Conservation (phyloP, 2,797 vertebrate genomes). For the Diplodus puntazzo region DNA sequence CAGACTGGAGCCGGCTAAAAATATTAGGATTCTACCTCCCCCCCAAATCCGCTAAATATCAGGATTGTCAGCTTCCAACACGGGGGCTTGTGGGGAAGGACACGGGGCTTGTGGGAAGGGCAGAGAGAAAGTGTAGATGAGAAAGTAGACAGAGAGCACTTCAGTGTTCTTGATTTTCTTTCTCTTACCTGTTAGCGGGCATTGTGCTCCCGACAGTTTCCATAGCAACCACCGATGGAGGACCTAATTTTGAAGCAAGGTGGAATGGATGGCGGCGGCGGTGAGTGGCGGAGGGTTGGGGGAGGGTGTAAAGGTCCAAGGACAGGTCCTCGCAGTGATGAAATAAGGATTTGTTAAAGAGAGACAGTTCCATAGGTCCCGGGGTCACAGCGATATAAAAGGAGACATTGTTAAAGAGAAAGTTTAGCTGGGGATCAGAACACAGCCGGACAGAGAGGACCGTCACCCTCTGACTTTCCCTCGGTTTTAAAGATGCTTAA, state of each 20-base stretch:
- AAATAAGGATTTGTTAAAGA: conserved; percentile 79
- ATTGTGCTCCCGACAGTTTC: conserved; percentile 81
- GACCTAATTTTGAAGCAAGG: conserved; percentile 61
- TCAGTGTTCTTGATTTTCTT: conserved; percentile 69
- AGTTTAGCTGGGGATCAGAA: conserved; percentile 51
- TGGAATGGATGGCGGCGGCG: conserved; percentile 34
- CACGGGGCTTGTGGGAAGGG: conserved; percentile 60
- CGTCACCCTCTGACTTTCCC: conserved; percentile 3
- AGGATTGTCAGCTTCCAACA: conserved; percentile 73
- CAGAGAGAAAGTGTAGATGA: conserved; percentile 61
- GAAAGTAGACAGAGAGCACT: conserved; percentile 64
- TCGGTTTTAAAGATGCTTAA: conserved; percentile 7
- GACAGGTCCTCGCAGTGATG: conserved; percentile 69
- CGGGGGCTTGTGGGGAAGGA: conserved; percentile 59
- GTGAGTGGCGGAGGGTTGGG: conserved; percentile 32
- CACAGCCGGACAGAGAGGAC: not conserved
- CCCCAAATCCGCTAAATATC: conserved; percentile 74
- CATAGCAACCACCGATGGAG: conserved; percentile 83
- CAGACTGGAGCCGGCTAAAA: conserved; percentile 63
- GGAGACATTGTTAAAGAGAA: conserved; percentile 75
- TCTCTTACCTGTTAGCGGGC: conserved; percentile 78
- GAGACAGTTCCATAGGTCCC: conserved; percentile 59
- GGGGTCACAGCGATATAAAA: conserved; percentile 72
- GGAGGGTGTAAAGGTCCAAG: conserved; percentile 70
- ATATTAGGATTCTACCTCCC: conserved; percentile 70